phyloP scores from a whole-genome alignment of 1,140 invertebrate genomes.

The Apis dorsata region DNA sequence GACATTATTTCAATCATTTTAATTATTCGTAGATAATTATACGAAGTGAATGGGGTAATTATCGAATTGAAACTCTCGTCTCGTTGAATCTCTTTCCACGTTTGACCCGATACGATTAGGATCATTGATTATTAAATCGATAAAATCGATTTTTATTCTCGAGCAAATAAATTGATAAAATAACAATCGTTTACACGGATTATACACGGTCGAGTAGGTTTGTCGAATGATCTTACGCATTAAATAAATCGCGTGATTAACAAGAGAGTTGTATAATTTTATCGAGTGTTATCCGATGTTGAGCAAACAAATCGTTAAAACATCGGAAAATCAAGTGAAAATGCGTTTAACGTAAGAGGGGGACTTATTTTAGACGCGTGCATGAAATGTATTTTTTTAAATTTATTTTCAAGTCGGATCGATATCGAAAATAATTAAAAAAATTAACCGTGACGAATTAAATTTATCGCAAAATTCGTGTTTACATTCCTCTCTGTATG shows the following conservation, averaged over 20 bases:
- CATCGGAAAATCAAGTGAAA: background rate
- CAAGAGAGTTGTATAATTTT: constrained; percentile 11
- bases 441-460: too few species aligned
- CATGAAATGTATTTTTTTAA: background rate
- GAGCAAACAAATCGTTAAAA: background rate
- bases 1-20: too few species aligned
- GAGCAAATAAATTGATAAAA: background rate
- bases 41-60: background rate
- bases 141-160: background rate
- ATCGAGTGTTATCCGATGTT: background rate
- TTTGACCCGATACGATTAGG: background rate
- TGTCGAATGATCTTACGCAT: background rate
- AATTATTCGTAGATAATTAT: too few species aligned
- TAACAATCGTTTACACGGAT: background rate
- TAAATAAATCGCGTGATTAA: constrained; percentile 13
- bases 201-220: too few species aligned
- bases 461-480: too few species aligned
- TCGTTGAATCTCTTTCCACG: too few species aligned
- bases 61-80: background rate
- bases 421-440: too few species aligned
- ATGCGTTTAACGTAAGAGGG: background rate
- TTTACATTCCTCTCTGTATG: too few species aligned
- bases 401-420: too few species aligned
- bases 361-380: background rate
- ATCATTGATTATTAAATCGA: too few species aligned